Base-by-base conservation (phyloP, 2,797 vertebrate species). In the Spondyliosoma cantharus region DNA sequence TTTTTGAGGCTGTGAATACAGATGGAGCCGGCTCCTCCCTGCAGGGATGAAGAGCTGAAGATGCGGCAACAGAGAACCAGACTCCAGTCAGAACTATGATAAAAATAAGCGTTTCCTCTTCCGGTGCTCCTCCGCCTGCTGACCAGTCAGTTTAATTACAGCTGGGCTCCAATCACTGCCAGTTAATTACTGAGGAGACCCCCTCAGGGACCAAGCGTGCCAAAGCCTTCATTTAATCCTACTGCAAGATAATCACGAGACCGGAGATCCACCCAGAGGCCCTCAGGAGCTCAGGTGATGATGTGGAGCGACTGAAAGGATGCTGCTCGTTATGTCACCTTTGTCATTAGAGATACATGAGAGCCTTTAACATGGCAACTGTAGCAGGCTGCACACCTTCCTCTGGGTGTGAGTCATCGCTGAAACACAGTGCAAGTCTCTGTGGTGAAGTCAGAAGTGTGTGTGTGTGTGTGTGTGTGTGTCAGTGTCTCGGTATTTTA, bases 121-220 rank as follows among this genome's bases (percentile, higher is more conserved):
- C 76, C 75, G 74, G 42, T 78, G 58, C 58, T 75, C 27, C 64
- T 74, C 48, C 15, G 71, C 50, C 64, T 62, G 64, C 74, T 78
- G 81, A 84, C 80, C 49, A 76, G 60, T 69, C 82, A 52, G 69
- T 83, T 83, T 93, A 90, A 94, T 93, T 93, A 93, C 77, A 82
- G 66, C 76, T 78, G 3, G 1, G 74, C 85, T 90, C 53, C 78
- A 82, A 85, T 93, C 82, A 85, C 73, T 75, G 79, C 60, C 68
- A 54, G 82, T 85, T 89, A 93, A 94, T 90, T 86, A 92, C 86
- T 71, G 72, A 83, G 87, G 66, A 86, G 76, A 45, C 70, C 73
- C 74, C 83, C 69, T 58, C 29, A 3, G 80, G 71, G 83, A 70
- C 60, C n/a, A 60, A 87, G 80, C 75, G 71, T 75, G 85, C 42